phyloP scores from a whole-genome alignment of 2,113 vertebrate species.

The Heterotilapia buettikoferi region DNA sequence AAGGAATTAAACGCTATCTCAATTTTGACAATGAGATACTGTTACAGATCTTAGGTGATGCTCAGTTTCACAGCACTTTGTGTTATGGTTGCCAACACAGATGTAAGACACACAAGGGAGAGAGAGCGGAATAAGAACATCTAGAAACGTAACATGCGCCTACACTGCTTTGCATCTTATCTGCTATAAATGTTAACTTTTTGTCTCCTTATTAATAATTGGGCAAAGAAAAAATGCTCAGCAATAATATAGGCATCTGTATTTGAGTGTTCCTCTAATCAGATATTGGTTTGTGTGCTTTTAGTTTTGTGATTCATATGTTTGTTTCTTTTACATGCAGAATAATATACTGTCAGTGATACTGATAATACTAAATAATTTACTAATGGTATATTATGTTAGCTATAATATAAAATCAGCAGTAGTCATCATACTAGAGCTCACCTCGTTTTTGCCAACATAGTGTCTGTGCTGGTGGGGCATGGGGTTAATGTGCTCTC shows the following conservation, averaged over 20 bases:
- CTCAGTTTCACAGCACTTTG: neutral
- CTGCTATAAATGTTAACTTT: neutral
- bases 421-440: neutral
- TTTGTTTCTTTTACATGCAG: neutral
- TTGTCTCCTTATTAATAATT: neutral
- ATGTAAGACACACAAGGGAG: neutral
- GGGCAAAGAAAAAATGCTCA: fast-evolving
- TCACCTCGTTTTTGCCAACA: neutral
- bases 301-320: neutral
- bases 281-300: neutral
- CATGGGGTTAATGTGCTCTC: neutral
- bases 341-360: neutral
- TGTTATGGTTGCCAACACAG: neutral
- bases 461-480: neutral
- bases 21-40: neutral
- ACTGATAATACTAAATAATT: neutral
- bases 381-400: neutral
- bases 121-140: neutral
- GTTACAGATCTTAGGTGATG: neutral
- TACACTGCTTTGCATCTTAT: neutral
- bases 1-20: neutral
- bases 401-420: neutral
- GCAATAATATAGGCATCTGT: neutral
- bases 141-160: neutral
- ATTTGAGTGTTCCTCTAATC: neutral